Conservation (phyloP, 2,888 invertebrate species). For the Shargacucullia verbasci region DNA sequence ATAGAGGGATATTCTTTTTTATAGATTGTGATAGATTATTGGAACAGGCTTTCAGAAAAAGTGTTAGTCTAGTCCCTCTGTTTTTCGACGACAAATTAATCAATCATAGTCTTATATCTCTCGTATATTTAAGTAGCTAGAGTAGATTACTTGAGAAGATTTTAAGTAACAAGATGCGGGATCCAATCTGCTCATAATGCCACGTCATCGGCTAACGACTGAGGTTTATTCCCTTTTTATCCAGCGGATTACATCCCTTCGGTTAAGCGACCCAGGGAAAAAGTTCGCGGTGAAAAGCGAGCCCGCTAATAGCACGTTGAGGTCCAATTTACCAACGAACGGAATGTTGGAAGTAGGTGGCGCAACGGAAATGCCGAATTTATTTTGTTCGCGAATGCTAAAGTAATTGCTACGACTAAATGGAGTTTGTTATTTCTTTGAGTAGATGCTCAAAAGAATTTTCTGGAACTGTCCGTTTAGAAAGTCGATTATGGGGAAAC, state of each 20-base stretch:
- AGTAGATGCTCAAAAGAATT: conserved; percentile 7
- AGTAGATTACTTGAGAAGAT: conserved; percentile 34
- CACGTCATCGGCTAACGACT: conserved; percentile 64
- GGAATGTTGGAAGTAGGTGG: conserved; percentile 32
- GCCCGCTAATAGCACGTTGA: conserved; percentile 42
- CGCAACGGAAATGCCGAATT: conserved; percentile 28
- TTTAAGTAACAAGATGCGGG: conserved; percentile 56
- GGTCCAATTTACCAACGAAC: conserved; percentile 49
- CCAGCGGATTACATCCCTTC: conserved; percentile 39
- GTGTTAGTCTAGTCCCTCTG: conserved; percentile 8
- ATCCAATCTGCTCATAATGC: conserved; percentile 57
- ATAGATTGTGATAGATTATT: conserved; percentile 43
- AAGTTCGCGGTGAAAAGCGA: conserved; percentile 36
- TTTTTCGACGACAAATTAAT: conserved; percentile 23
- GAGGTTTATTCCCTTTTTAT: conserved; percentile 53
- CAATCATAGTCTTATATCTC: conserved; percentile 11
- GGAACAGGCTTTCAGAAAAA: conserved; percentile 20
- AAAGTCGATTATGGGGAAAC: conserved; percentile 3
- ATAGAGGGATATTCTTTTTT: conserved; percentile 32
- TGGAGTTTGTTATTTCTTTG: conserved; percentile 26
- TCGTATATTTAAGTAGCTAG: conserved; percentile 15
- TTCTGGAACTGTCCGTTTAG: not conserved
- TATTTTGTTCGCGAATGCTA: conserved; percentile 30
- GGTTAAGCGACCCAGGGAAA: conserved; percentile 27
- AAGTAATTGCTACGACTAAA: conserved; percentile 37